Base-by-base conservation (phyloP, 2,888 invertebrate species). In the Luperina nickerlii region DNA sequence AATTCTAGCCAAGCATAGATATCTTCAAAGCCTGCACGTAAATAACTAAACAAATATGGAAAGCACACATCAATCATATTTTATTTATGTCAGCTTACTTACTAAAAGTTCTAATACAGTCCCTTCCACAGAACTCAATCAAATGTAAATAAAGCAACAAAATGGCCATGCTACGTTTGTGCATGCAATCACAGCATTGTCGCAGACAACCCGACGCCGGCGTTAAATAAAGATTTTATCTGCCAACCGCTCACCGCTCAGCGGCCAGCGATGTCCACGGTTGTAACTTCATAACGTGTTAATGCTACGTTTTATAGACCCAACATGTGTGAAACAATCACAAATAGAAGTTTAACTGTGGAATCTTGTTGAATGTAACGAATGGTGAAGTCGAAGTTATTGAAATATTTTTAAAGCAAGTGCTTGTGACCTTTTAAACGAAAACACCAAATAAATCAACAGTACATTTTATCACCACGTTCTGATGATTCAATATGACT, bases 141-240 rank as follows among this genome's bases (percentile, higher is more conserved):
- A 75, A 67, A 70, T 68, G 63, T 84, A 74, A 83, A 74, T 74
- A 79, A 79, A 84, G 54, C 74, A 76, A 67, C 38, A 69, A 69
- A 80, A 67, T 57, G 54, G 54, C 24, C 42, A 76, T 73, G 63
- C 80, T 69, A 51, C 72, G 69, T 67, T 67, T 60, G 75, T 77
- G 76, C 68, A 72, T 73, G 77, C 73, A 86, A 38, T 54, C 84
- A 78, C 87, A 75, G 84, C 82, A 83, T 84, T 88, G 88, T 86
- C 78, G 81, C 87, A 89, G 89, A 90, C 89, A 76, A 74, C 57
- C 57, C 81, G 90, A 83, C 90, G 89, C 89, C 89, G 82, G 80
- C 83, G 83, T 87, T 85, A 86, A 86, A 90, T 90, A 86, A 83
- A 89, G 90, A 89, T 89, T 80, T 80, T 85, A 89, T 90, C 89